These are phyloP conservation scores for Drosophila murphyi DNA, from an alignment of 1,140 invertebrate species.

Conservation along the genomic window DNA sequence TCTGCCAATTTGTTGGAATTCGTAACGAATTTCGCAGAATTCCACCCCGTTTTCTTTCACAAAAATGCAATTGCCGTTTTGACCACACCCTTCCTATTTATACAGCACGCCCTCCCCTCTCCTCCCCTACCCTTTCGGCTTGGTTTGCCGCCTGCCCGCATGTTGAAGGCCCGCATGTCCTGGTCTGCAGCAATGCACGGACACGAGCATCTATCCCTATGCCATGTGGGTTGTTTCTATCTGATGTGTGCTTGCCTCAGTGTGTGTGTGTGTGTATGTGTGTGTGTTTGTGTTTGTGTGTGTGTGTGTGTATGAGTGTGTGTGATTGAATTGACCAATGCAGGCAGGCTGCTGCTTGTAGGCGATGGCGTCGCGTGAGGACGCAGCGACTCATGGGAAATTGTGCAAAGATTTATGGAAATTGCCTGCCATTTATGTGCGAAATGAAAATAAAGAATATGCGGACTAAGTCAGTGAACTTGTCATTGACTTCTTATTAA, in stretches of 20 bases:
- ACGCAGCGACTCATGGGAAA: background rate
- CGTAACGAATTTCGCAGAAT: slow-evolving; percentile 37
- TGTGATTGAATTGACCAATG: slow-evolving; percentile 59
- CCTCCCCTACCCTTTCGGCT: no score
- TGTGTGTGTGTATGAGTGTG: slow-evolving; percentile 36
- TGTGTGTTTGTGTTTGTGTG: slow-evolving; percentile 18
- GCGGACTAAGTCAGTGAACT: no score
- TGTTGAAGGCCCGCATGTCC: slow-evolving; percentile 1
- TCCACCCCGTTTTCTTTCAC: slow-evolving; percentile 37
- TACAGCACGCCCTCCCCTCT: slow-evolving; percentile 20
- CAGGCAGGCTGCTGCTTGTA: slow-evolving; percentile 52
- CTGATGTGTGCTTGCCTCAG: background rate
- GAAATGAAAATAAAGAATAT: no score
- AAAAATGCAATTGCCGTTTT: slow-evolving; percentile 42
- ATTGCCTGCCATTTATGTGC: no score
- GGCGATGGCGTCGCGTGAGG: slow-evolving; percentile 42
- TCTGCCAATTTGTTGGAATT: slow-evolving; percentile 37
- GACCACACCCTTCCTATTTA: slow-evolving; percentile 51
- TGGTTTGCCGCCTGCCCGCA: slow-evolving; percentile 1
- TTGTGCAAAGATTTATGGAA: background rate
- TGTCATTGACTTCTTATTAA: no score
- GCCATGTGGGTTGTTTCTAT: slow-evolving; percentile 44
- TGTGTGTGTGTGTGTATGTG: slow-evolving; percentile 11
- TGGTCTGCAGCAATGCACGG: background rate
- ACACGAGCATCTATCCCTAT: slow-evolving; percentile 43